Evolutionary conservation across 2,888 invertebrate species (phyloP).

Genomic region (Helobdella robusta): DNA sequence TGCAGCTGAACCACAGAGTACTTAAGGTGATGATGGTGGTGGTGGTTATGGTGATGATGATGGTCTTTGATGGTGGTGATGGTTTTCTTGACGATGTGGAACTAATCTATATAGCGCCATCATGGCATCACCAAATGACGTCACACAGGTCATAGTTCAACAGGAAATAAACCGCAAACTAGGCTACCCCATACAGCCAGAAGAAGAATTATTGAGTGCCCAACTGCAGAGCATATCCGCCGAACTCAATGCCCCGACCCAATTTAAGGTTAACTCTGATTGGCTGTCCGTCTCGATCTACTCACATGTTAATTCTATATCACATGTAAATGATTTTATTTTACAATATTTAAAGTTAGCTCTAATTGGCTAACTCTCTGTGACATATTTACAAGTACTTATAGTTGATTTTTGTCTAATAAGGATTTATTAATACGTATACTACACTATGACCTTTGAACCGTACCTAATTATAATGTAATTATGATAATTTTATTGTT

Average conservation of each 20-base stretch:
- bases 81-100: background rate
- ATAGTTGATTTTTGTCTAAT: no score
- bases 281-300: background rate
- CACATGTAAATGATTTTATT: no score
- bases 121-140: no score
- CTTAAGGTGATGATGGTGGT: constrained; percentile 59
- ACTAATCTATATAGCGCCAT: no score
- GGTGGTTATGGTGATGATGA: background rate
- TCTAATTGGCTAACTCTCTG: background rate
- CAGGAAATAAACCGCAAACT: constrained; percentile 80
- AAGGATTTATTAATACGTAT: no score
- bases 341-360: background rate
- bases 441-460: no score
- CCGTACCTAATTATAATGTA: no score
- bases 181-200: constrained; percentile 74
- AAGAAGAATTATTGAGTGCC: constrained; percentile 78
- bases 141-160: constrained; percentile 69
- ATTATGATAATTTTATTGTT: constrained; percentile 30
- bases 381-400: no score
- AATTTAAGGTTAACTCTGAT: constrained; percentile 68
- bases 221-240: constrained; percentile 75
- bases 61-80: background rate
- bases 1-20: constrained; percentile 72
- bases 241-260: constrained; percentile 79
- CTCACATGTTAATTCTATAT: background rate